Evolutionary conservation across 2,113 vertebrate genomes (phyloP), one percentile per base, ranked within the genome.

Genomic region (Sylvilagus bachmani): DNA sequence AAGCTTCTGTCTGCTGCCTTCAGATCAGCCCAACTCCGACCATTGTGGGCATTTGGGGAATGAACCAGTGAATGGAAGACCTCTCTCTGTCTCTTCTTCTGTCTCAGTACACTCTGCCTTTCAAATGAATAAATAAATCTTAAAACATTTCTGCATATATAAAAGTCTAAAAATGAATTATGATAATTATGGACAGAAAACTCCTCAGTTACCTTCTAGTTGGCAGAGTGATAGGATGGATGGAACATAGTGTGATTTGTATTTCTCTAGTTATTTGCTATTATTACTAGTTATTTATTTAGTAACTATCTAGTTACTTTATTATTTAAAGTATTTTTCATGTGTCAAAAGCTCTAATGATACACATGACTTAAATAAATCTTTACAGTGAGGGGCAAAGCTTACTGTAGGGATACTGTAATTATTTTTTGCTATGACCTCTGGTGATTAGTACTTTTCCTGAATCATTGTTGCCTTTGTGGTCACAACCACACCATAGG

Each of bases 281-380:
- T 44, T 44, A 44, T 44, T 44, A 7, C 7, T 44, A 44, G 44
- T 44, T 44, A 44, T 44, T 44, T 44, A 44, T 44, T 44, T 44
- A 44, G 44, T 44, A 44, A 44, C 44, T 44, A 44, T 44, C 7
- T 44, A 44, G 44, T 6, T 44, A 44, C 44, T 44, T 44, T 44
- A 44, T 88, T 75, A 75, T 86, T 92, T 79, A 70, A 88, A 55
- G 91, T 79, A 33, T 79, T 84, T 92, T 93, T 94, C n/a, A 14
- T 64, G 10, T 89, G 33, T 29, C 67, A 67, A 83, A 77, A 87
- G 69, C 31, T 95, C 66, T 93, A 95, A 78, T 85, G 12, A 74
- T 70, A 77, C 87, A 27, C 87, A 67, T 51, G 81, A 82, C 51
- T 80, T 88, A 86, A 95, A 86, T 73, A 78, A 92, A 66, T 95